Percentiles rank a stretch among this genome's conserved stretches.
These are phyloP conservation scores for Champsocephalus esox DNA, from an alignment of 2,797 vertebrate genomes.

Conservation along the genomic window DNA sequence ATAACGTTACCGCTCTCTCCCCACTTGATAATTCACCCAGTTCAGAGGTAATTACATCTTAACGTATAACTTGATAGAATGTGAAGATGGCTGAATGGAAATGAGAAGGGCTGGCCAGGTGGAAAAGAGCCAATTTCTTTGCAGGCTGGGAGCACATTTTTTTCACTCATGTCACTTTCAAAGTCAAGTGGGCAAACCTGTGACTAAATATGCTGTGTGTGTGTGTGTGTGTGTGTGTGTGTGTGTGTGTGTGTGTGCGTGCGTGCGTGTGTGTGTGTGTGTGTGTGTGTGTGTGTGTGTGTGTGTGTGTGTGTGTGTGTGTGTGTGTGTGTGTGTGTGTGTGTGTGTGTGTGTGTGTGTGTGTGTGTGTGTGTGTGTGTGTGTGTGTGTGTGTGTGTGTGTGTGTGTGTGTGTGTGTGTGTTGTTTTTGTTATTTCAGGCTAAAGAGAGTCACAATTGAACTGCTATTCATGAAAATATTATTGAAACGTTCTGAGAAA, in stretches of 20 bases:
- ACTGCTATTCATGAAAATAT: neutral
- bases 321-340: no score
- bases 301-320: no score
- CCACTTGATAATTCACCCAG: conserved; percentile 62
- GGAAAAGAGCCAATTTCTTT: conserved; percentile 70
- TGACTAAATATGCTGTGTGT: conserved; percentile 48
- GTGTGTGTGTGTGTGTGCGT: neutral
- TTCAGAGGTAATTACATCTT: conserved; percentile 78
- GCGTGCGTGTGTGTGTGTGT: neutral
- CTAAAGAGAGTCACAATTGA: neutral
- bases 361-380: no score
- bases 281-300: no score
- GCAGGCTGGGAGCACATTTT: conserved; percentile 33
- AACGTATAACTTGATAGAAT: conserved; percentile 74
- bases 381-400: conserved; percentile 15
- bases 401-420: neutral
- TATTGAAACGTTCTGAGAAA: neutral
- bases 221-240: neutral
- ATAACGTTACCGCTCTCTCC: conserved; percentile 46
- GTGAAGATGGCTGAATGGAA: conserved; percentile 72
- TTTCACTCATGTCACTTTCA: conserved; percentile 55
- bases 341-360: no score
- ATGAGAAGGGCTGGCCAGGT: conserved; percentile 66
- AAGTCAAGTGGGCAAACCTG: conserved; percentile 57
- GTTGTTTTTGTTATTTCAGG: neutral